phyloP scores from a whole-genome alignment of 2,113 vertebrate genomes.

The Gopherus flavomarginatus region DNA sequence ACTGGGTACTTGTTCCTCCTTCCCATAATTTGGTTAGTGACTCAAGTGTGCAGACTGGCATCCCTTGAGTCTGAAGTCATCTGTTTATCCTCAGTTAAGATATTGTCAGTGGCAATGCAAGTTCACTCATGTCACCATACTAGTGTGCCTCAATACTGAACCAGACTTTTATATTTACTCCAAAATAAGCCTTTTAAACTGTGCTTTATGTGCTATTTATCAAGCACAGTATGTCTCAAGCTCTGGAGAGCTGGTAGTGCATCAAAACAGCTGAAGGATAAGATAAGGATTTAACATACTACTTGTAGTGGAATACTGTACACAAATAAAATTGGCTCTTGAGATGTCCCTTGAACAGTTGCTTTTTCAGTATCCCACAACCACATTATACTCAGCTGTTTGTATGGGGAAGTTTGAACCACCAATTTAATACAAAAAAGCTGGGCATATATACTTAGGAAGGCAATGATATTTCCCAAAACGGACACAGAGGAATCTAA shows the following conservation, averaged over 20 bases:
- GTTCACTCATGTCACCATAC: not conserved
- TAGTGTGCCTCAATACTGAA: not conserved
- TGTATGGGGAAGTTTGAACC: not conserved
- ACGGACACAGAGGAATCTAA: not conserved
- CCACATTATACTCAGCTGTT: not conserved
- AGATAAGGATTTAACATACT: not conserved
- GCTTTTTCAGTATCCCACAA: not conserved
- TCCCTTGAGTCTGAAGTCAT: not conserved
- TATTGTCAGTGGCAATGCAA: not conserved
- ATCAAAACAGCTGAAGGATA: not conserved
- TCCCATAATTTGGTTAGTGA: not conserved
- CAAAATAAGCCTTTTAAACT: not conserved
- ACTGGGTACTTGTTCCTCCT: rapidly evolving
- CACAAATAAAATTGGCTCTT: not conserved
- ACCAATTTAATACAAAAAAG: not conserved
- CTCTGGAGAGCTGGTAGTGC: not conserved
- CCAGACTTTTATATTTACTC: not conserved
- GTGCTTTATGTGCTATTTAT: not conserved
- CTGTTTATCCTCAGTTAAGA: not conserved
- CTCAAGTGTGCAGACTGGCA: not conserved
- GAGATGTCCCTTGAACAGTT: not conserved
- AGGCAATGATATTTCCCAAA: not conserved
- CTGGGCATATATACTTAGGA: not conserved
- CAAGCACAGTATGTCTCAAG: not conserved
- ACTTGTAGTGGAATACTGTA: not conserved